phyloP scores from a whole-genome alignment of 2,888 invertebrate genomes.

The Drosophila anceps region DNA sequence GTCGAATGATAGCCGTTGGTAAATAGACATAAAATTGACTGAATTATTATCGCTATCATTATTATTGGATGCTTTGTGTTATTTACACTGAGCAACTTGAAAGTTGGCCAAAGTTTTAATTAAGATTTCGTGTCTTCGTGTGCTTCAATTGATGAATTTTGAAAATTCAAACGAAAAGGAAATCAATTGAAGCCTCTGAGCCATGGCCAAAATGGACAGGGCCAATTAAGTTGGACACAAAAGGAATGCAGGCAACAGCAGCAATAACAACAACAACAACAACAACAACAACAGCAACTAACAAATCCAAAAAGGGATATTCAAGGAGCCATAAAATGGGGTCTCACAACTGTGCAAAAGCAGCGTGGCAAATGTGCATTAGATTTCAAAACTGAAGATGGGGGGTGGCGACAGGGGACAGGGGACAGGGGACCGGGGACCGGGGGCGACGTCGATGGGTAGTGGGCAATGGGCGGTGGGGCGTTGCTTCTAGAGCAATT shows the following conservation, averaged over 20 bases:
- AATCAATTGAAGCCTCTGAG: constrained; percentile 15
- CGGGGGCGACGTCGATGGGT: neutral
- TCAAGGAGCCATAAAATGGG: constrained; percentile 9
- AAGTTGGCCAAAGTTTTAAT: constrained; percentile 13
- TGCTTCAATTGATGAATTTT: constrained; percentile 15
- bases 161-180: constrained; percentile 9
- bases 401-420: neutral
- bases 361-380: constrained; percentile 8
- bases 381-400: neutral
- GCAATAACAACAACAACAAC: neutral
- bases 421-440: no score
- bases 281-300: neutral
- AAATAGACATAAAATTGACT: constrained; percentile 1
- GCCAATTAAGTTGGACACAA: constrained; percentile 2
- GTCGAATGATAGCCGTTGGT: neutral
- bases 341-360: neutral
- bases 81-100: neutral
- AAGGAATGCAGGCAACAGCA: constrained; percentile 3
- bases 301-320: neutral
- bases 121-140: constrained; percentile 1
- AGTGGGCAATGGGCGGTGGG: neutral
- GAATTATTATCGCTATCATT: constrained; percentile 4
- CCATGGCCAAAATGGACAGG: constrained; percentile 5
- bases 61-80: neutral
- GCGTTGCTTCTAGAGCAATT: constrained; percentile 2